phyloP scores from a whole-genome alignment of 2,113 vertebrate species.

The Anoplopoma fimbria region DNA sequence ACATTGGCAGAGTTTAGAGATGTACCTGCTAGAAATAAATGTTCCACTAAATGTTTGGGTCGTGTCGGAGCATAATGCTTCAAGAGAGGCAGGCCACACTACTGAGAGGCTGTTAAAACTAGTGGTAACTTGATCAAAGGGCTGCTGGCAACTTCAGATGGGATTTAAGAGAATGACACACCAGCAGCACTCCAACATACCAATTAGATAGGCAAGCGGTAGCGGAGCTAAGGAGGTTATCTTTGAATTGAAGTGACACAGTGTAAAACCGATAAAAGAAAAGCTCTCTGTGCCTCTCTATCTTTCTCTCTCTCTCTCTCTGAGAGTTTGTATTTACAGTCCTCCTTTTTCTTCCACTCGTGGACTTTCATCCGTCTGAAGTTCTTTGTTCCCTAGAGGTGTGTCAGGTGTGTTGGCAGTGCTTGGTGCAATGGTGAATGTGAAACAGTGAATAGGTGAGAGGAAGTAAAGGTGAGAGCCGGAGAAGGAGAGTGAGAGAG shows the following conservation, averaged over 20 bases:
- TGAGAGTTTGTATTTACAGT: conserved; percentile 10
- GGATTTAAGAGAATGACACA: conserved; percentile 65
- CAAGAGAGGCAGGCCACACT: conserved; percentile 17
- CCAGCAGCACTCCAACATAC: conserved; percentile 41
- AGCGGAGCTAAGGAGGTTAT: conserved; percentile 53
- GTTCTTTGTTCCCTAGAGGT: conserved; percentile 40
- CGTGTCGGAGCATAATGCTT: conserved; percentile 20
- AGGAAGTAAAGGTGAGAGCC: conserved; percentile 17
- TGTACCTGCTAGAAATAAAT: conserved; percentile 12
- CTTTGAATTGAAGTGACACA: conserved; percentile 58
- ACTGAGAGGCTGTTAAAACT: conserved; percentile 52
- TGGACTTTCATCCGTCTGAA: conserved; percentile 17
- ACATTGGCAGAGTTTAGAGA: not conserved
- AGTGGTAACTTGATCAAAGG: conserved; percentile 69
- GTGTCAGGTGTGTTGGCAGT: conserved; percentile 23
- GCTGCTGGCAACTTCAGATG: conserved; percentile 45
- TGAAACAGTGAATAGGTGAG: conserved; percentile 13
- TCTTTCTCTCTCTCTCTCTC: conserved; percentile 8
- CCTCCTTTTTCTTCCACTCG: not conserved
- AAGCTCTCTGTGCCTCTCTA: conserved; percentile 12
- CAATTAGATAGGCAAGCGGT: conserved; percentile 59
- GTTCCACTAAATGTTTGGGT: conserved; percentile 31
- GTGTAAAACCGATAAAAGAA: conserved; percentile 44
- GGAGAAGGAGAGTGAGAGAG: conserved; percentile 7
- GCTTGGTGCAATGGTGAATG: not conserved